These are phyloP conservation scores for Sylvicola fuscatus DNA, from an alignment of 2,888 invertebrate genomes.

Conservation along the genomic window DNA sequence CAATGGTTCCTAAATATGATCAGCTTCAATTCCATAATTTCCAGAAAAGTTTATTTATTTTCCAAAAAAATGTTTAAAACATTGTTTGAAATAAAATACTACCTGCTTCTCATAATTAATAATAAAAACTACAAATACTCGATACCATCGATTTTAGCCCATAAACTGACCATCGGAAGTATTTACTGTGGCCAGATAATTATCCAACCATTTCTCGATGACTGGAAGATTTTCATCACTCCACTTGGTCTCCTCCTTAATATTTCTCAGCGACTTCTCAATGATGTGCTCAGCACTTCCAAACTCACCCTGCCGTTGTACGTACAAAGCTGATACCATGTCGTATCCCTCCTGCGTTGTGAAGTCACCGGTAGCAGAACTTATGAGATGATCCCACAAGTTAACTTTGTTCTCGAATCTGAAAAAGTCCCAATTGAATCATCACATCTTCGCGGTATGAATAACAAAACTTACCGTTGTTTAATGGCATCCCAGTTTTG, in stretches of 20 bases:
- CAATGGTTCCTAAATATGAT: no score
- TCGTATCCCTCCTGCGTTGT: conserved; percentile 53
- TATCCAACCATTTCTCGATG: conserved; percentile 49
- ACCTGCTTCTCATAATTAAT: no score
- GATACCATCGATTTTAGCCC: conserved; percentile 9
- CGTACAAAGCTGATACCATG: conserved; percentile 43
- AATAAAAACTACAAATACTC: no score
- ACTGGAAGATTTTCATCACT: conserved; percentile 52
- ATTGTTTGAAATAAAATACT: no score
- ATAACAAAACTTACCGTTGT: conserved; percentile 29
- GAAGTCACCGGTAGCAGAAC: conserved; percentile 52
- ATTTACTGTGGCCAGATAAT: conserved; percentile 24
- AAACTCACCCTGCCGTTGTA: conserved; percentile 41
- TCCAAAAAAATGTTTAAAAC: no score
- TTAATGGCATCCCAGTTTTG: conserved; percentile 50
- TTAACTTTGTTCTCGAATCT: conserved; percentile 48
- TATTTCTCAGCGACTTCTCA: conserved; percentile 47
- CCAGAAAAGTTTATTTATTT: no score
- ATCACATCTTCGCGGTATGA: background rate
- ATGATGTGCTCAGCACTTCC: conserved; percentile 53
- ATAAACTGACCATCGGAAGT: conserved; percentile 17
- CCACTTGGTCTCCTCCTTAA: conserved; percentile 57
- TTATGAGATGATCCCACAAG: conserved; percentile 55
- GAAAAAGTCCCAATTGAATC: conserved; percentile 8
- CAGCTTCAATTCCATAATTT: no score